Conservation (phyloP, 1,140 invertebrate species). For the Lineus longissimus region DNA sequence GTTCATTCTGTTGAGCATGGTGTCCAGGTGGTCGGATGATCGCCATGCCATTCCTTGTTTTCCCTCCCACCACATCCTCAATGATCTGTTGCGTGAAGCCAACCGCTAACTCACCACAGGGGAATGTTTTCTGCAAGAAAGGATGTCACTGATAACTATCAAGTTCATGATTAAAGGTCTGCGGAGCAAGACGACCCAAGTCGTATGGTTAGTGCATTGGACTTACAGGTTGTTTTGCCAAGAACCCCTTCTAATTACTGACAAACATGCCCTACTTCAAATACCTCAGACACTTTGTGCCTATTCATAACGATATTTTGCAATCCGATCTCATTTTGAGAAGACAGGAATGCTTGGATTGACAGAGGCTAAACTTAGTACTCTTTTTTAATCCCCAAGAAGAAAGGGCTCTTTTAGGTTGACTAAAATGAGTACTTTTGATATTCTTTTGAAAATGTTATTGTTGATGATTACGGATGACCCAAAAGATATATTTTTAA, state of each 20-base stretch:
- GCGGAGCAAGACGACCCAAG: background rate
- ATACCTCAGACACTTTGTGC: too few relatives aligned
- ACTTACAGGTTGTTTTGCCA: too few relatives aligned
- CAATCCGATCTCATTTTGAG: too few relatives aligned
- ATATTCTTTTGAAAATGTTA: background rate
- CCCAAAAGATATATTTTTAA: background rate
- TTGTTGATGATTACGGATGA: background rate
- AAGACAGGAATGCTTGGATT: background rate
- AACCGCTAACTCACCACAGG: background rate
- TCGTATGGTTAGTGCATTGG: background rate
- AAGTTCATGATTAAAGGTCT: slow-evolving; percentile 4
- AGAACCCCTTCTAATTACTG: too few relatives aligned
- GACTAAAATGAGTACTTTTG: background rate
- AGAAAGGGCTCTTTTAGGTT: background rate
- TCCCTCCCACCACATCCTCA: background rate
- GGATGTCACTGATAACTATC: background rate
- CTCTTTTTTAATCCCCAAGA: background rate
- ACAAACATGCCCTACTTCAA: too few relatives aligned
- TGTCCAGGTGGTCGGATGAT: slow-evolving; percentile 84
- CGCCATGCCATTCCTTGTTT: background rate
- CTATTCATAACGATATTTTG: too few relatives aligned
- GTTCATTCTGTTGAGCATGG: slow-evolving; percentile 87
- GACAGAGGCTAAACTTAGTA: background rate
- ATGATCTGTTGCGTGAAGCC: background rate
- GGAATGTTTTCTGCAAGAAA: background rate